These are phyloP conservation scores for Cladopsammia gracilis DNA, from an alignment of 64 coral and sea anemone species.

Conservation along the genomic window DNA sequence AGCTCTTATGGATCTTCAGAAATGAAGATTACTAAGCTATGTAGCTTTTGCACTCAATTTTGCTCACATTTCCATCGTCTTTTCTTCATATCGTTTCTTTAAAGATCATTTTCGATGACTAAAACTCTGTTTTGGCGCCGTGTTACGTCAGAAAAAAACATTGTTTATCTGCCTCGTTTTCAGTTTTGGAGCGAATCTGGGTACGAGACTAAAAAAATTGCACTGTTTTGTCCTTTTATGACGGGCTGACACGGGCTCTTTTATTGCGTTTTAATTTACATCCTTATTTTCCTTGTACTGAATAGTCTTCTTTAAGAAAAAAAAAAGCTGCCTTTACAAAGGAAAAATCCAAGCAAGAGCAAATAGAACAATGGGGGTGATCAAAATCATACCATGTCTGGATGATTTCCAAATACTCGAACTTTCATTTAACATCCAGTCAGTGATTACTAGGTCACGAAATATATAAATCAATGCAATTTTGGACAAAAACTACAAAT, in stretches of 20 bases:
- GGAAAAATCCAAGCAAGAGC: background rate
- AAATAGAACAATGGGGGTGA: background rate
- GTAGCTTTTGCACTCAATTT: slow-evolving; percentile 16
- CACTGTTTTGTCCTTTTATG: no score
- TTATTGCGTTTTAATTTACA: no score
- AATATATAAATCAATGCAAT: background rate
- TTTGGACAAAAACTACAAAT: no score
- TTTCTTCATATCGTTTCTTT: slow-evolving; percentile 72
- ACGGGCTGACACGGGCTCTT: no score
- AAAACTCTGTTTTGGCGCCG: slow-evolving; percentile 92
- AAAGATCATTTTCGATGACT: slow-evolving; percentile 81
- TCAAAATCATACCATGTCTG: background rate
- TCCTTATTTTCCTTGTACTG: no score
- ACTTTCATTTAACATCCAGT: background rate
- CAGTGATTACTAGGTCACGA: background rate
- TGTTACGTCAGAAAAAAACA: slow-evolving; percentile 99
- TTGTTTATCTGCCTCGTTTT: slow-evolving; percentile 95
- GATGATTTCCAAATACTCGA: background rate
- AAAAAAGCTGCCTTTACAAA: background rate
- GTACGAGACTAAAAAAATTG: background rate
- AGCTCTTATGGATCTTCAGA: slow-evolving; percentile 70
- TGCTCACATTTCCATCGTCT: slow-evolving; percentile 71
- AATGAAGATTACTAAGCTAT: slow-evolving; percentile 41
- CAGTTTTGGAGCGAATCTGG: slow-evolving; percentile 24
- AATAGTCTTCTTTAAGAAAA: no score